Percentiles rank a stretch among this genome's conserved stretches.
Evolutionary conservation across 2,113 vertebrate species (phyloP).

Genomic region (Stigmatopora nigra): DNA sequence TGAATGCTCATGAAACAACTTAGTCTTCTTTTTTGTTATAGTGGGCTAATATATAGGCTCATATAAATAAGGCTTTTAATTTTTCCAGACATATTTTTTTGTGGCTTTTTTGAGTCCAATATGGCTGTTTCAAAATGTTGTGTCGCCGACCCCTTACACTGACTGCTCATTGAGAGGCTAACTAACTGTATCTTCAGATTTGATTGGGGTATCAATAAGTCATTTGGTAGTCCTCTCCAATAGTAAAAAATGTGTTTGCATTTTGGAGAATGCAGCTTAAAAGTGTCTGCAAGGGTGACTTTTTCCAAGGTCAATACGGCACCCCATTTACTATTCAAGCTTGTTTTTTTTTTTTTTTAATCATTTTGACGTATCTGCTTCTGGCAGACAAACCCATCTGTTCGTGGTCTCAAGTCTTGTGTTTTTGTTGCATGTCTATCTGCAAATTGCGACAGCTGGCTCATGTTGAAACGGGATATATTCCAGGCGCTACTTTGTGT

Average conservation of each 20-base stretch:
- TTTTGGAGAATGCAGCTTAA: background rate
- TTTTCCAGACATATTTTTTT: no score
- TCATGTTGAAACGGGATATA: background rate
- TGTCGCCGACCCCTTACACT: no score
- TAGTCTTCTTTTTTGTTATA: no score
- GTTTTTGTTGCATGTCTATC: slow-evolving; percentile 9
- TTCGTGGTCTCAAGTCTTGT: slow-evolving; percentile 4
- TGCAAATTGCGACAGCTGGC: slow-evolving; percentile 23
- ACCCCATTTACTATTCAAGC: slow-evolving; percentile 61
- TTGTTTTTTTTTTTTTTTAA: background rate
- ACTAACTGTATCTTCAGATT: background rate
- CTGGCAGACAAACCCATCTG: slow-evolving; percentile 18
- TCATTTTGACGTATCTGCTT: slow-evolving; percentile 12
- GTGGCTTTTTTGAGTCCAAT: no score
- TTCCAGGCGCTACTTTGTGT: slow-evolving; percentile 15
- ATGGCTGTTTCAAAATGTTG: no score
- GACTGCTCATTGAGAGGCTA: background rate
- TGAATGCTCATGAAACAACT: no score
- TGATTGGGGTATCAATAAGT: background rate
- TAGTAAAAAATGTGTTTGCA: background rate
- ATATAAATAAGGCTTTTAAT: no score
- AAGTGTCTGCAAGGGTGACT: slow-evolving; percentile 25
- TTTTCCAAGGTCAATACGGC: slow-evolving; percentile 53
- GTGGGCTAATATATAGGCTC: no score
- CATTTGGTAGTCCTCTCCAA: background rate